Evolutionary conservation across 1,140 invertebrate species (phyloP).

Genomic region (Cepaea nemoralis): DNA sequence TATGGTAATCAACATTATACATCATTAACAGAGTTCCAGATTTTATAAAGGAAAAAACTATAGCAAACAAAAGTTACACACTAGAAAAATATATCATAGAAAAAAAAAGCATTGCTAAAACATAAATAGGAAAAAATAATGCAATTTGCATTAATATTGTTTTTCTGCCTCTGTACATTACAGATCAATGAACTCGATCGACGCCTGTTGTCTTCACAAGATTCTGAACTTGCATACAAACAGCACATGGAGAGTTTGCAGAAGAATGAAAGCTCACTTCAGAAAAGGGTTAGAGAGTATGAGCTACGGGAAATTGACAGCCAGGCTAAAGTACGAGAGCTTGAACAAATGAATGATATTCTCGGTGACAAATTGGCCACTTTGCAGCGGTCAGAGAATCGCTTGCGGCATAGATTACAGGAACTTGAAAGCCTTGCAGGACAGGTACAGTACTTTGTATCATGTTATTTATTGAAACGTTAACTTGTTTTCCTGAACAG

Average conservation of each 20-base stretch:
- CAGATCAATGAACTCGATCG: slow-evolving; percentile 54
- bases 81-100: too few species aligned
- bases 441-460: too few species aligned
- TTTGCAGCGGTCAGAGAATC: slow-evolving; percentile 61
- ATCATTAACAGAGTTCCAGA: too few species aligned
- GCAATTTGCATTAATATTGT: too few species aligned
- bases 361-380: slow-evolving; percentile 59
- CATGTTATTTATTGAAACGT: too few species aligned
- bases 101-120: too few species aligned
- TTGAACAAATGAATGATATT: slow-evolving; percentile 55
- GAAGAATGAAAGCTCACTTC: slow-evolving; percentile 55
- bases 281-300: slow-evolving; percentile 58
- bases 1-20: too few species aligned
- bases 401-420: slow-evolving; percentile 58
- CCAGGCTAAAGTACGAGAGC: slow-evolving; percentile 53
- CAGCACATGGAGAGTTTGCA: slow-evolving; percentile 57
- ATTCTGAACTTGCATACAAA: slow-evolving; percentile 54
- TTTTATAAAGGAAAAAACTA: too few species aligned
- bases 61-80: too few species aligned
- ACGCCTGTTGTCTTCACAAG: slow-evolving; percentile 50
- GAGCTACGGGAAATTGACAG: slow-evolving; percentile 57
- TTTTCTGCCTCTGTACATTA: background rate
- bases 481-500: too few species aligned
- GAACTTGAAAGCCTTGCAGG: slow-evolving; percentile 56
- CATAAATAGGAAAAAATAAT: too few species aligned